Evolutionary conservation across 2,888 invertebrate species (phyloP), one percentile per base, ranked within the genome.

Genomic region (Thera obeliscata): DNA sequence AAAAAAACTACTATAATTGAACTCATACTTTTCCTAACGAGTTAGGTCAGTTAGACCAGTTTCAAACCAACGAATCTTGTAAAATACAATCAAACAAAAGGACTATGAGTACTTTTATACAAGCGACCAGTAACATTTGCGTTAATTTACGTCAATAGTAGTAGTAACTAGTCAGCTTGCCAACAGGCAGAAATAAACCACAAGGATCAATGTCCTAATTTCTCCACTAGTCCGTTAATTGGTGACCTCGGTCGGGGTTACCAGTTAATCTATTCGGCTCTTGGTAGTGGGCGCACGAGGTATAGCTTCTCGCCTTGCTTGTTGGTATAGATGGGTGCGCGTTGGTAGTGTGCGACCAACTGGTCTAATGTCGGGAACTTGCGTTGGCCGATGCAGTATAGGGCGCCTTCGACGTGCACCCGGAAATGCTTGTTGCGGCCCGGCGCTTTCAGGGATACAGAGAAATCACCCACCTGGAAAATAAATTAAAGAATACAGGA

Each of bases 401-500:
- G 95, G 73, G 96, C 96, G 78, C 97, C 97, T 87, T 98, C 98
- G 74, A 98, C 98, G 90, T 98, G 98, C 83, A 99, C 99, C 85
- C 99, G 97, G 95, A 99, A 99, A 94, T 99, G 99, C 90, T 99
- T 99, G 95, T 99, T 99, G 80, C 99, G 96, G 36, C 98, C 98
- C 56, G 98, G 98, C 59, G 99, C 99, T 94, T 99, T 99, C 85
- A 99, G 94, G 61, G 99, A 99, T 80, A 99, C 99, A 11, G 99
- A 99, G 94, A 97, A 99, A 93, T 99, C 99, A 76, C 99, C 99
- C 94, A 98, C 97, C 99, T 99, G 94, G 38, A 7, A 41, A 41
- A 38, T 38, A 38, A 38, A 38, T 38, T 5, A 38, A 38, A 38
- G 0, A 38, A 22, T 22, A 22, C 22, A 22, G 22, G 1, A 22